Evolutionary conservation across 2,797 vertebrate genomes (phyloP).

Genomic region (Fringilla coelebs): DNA sequence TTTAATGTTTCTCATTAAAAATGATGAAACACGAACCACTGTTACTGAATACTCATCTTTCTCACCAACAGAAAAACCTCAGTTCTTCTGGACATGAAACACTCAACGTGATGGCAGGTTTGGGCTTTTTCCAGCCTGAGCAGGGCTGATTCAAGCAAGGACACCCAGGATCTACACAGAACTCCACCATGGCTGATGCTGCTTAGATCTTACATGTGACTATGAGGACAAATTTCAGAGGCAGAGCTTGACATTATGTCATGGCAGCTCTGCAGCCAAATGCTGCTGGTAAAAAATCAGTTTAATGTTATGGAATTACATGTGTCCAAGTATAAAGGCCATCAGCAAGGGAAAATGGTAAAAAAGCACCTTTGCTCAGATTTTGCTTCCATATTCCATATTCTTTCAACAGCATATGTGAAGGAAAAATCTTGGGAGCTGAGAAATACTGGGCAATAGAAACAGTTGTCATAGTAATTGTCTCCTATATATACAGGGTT

Average conservation of each 20-base stretch:
- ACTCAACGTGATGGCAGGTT: fast-evolving
- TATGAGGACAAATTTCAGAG: background rate
- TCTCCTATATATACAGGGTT: background rate
- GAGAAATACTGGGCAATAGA: background rate
- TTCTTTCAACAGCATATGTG: background rate
- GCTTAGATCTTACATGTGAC: background rate
- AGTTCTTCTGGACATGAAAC: background rate
- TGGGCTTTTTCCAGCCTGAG: background rate
- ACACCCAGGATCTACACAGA: background rate
- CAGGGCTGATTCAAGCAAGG: background rate
- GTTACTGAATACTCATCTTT: background rate
- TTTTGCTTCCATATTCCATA: background rate
- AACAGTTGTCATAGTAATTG: background rate
- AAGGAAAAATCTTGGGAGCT: background rate
- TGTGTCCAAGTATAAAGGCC: background rate
- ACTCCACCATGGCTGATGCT: background rate
- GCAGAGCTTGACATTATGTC: background rate
- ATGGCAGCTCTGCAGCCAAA: background rate
- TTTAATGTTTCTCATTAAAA: background rate
- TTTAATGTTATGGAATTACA: background rate
- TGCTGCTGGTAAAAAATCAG: background rate
- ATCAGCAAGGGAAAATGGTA: background rate
- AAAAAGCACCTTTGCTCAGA: background rate
- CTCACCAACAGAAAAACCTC: background rate
- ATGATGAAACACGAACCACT: background rate